These are phyloP conservation scores for Aldabrachelys gigantea DNA, from an alignment of 2,113 vertebrate genomes.

Conservation along the genomic window DNA sequence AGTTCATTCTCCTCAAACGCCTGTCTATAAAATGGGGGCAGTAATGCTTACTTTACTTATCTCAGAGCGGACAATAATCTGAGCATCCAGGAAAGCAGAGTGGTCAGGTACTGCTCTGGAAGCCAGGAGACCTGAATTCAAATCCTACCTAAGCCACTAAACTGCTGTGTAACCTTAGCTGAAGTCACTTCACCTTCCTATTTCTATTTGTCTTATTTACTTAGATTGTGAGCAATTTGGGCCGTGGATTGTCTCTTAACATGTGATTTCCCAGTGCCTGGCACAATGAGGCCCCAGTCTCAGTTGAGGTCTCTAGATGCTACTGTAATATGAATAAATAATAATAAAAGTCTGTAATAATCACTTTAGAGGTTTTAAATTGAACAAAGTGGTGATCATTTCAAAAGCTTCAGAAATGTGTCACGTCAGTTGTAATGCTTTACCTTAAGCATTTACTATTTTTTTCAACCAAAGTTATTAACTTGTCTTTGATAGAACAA, in stretches of 20 bases:
- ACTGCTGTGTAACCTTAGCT: neutral
- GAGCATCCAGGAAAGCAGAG: neutral
- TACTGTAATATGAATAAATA: slow-evolving; percentile 43
- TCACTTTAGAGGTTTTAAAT: slow-evolving; percentile 40
- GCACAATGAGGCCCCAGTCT: neutral
- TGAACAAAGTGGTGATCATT: slow-evolving; percentile 16
- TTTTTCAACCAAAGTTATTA: slow-evolving; percentile 1
- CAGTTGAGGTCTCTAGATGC: neutral
- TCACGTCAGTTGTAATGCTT: neutral
- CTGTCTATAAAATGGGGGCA: neutral
- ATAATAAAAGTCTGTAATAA: slow-evolving; percentile 32
- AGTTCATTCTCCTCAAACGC: neutral
- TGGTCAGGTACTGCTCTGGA: rapidly evolving
- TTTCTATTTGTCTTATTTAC: neutral
- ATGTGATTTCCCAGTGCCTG: neutral
- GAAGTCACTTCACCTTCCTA: neutral
- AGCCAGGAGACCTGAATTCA: neutral
- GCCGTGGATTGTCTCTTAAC: neutral
- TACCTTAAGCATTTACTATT: neutral
- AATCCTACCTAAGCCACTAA: neutral
- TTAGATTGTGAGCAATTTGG: neutral
- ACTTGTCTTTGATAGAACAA: neutral
- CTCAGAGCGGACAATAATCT: neutral
- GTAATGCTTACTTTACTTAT: neutral
- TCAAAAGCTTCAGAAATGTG: neutral